Evolutionary conservation across 2,797 vertebrate species (phyloP).

Genomic region (Emydoidea blandingii): DNA sequence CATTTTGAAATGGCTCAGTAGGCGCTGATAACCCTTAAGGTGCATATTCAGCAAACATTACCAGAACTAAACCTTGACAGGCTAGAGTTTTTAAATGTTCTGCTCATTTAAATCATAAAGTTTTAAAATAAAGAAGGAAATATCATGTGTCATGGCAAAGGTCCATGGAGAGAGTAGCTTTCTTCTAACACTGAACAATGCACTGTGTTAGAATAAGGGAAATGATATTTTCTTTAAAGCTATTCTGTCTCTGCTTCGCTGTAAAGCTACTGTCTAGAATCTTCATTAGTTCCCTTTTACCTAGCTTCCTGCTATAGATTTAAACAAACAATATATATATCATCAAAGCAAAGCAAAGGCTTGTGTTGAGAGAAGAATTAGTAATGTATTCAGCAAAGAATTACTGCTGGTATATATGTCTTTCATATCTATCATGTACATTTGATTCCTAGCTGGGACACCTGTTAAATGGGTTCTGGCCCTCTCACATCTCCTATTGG

Average conservation of each 20-base stretch:
- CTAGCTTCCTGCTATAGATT: fast-evolving
- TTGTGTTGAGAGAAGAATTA: not conserved
- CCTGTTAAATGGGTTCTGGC: not conserved
- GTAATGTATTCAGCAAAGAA: not conserved
- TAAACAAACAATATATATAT: not conserved
- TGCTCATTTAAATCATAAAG: conserved; percentile 20
- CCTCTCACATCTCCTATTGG: not conserved
- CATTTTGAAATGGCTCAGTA: conserved; percentile 43
- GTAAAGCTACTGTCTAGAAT: not conserved
- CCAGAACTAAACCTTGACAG: not conserved
- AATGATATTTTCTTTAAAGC: not conserved
- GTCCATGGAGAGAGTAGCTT: not conserved
- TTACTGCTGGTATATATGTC: not conserved
- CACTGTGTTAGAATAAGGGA: not conserved
- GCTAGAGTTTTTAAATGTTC: conserved; percentile 10
- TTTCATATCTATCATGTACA: not conserved
- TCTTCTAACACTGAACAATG: not conserved
- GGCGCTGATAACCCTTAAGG: conserved; percentile 10
- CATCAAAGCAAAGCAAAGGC: not conserved
- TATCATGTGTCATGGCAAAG: not conserved
- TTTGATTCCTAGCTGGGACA: not conserved
- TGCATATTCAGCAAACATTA: not conserved
- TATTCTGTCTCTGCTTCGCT: not conserved
- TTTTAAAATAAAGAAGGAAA: conserved; percentile 1
- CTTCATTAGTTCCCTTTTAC: not conserved